Evolutionary conservation across 2,888 invertebrate genomes (phyloP), one percentile per base, ranked within the genome.

Genomic region (Leucophora obtusa): DNA sequence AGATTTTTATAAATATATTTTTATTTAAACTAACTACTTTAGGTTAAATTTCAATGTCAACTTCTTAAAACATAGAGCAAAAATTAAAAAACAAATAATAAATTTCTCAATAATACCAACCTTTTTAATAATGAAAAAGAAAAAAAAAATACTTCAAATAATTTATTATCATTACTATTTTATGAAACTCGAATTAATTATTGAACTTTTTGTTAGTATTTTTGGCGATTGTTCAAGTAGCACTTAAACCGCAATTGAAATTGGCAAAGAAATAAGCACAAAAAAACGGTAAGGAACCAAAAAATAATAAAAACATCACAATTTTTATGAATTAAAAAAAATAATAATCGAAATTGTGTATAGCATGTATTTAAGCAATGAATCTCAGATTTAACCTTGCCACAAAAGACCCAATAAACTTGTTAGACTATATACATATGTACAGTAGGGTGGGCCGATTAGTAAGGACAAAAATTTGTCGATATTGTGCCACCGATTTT

Each of bases 21-120:
- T 21, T 21, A 21, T 21, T n/a, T n/a, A 24, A 24, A 24, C 3
- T 56, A 54, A 50, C 56, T 63, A 69, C 62, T 75, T 69, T 28
- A 63, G n/a, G 58, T 24, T 51, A 15, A 53, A 38, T 58, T 54
- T 75, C 80, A 80, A 80, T 80, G 76, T 73, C 75, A 80, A 72
- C 69, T 50, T 58, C 51, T 58, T 28, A 59, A 18, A n/a, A 17
- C 21, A 38, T 33, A n/a, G 43, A 47, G 15, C 43, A 47, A 47
- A 3, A n/a, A 14, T n/a, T n/a, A n/a, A n/a, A 47, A n/a, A n/a
- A 5, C 43, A 47, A 47, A 47, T 14, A n/a, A n/a, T 47, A 47
- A n/a, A 47, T 47, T n/a, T 38, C 11, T 72, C 33, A 72, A 63
- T 43, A 78, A 78, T 68, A 56, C 35, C 1, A 56, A 62, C 47